phyloP scores from a whole-genome alignment of 2,888 invertebrate species.

The Ganaspis brasiliensis region DNA sequence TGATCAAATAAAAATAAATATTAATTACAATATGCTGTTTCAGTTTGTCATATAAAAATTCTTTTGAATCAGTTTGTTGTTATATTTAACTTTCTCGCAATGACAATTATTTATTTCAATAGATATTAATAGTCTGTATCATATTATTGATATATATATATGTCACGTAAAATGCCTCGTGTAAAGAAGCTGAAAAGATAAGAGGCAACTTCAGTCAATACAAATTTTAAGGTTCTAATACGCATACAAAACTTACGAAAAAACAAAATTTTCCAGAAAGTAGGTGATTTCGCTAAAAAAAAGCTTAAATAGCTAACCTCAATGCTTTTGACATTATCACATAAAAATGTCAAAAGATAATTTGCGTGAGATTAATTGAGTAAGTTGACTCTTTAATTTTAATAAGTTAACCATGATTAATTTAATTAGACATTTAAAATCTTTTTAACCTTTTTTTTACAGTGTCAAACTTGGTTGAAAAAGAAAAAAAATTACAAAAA shows the following conservation, averaged over 20 bases:
- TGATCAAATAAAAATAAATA: conserved; percentile 30
- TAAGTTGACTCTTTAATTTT: conserved; percentile 2
- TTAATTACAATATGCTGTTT: too few species aligned
- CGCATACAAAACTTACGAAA: too few species aligned
- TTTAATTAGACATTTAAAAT: neutral
- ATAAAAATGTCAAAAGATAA: conserved; percentile 19
- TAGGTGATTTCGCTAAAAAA: too few species aligned
- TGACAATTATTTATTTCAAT: too few species aligned
- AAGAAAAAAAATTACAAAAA: neutral
- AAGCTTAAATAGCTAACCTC: too few species aligned
- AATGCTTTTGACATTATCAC: neutral
- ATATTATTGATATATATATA: too few species aligned
- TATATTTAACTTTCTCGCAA: too few species aligned
- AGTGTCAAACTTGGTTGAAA: neutral
- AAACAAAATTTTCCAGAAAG: too few species aligned
- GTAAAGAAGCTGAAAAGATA: neutral
- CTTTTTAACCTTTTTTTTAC: neutral
- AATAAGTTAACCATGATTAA: conserved; percentile 3
- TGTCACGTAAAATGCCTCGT: too few species aligned
- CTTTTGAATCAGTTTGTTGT: too few species aligned
- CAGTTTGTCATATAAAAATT: too few species aligned
- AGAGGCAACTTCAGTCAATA: conserved; percentile 5
- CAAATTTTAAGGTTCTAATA: neutral
- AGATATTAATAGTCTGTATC: too few species aligned
- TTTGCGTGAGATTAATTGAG: conserved; percentile 12